Base-by-base conservation (phyloP, 2,797 vertebrate genomes). In the Chaenodraco wilsoni region DNA sequence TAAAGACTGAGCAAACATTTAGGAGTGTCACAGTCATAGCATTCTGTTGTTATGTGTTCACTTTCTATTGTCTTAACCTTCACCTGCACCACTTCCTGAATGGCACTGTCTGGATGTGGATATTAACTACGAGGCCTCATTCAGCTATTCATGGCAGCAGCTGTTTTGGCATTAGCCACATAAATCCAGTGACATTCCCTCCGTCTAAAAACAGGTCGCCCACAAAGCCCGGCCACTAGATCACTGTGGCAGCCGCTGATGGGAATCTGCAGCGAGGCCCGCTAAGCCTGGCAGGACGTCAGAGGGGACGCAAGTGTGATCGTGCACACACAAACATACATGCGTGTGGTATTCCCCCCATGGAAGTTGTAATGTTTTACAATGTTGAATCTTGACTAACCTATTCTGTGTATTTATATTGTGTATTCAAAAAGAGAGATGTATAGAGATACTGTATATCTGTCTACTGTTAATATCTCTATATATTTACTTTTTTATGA, bases 71-170 rank as follows among this genome's bases (percentile, higher is more conserved):
- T 69, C 33, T 79, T 55, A 79, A 72, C 80, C 77, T 82, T 79
- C 65, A 79, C 68, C 78, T 82, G 69, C 58, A 73, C 31, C 70
- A 62, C 58, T 88, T 85, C 76, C 81, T 82, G 50, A 65, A 65
- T 48, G 76, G 55, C 65, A 40, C 58, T 45, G 80, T 81, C 68
- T 84, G 72, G 62, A 69, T 57, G 67, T 64, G 51, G 69, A 87
- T 60, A 68, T 81, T 62, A 84, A 76, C 58, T 50, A 5, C 0
- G 27, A 78, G 76, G 76, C 45, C 67, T 75, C 81, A 66, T 80
- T 87, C 66, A 82, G 78, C 72, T 87, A 92, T 91, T 91, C 77
- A 76, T 61, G 89, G 87, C 76, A 84, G 87, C 91, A 91, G 89
- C 87, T 93, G 91, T 82, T 85, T 90, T 85, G 83, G 79, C 82